Evolutionary conservation across 1,140 invertebrate species (phyloP), one percentile per base, ranked within the genome.

Genomic region (Chelonus insularis): DNA sequence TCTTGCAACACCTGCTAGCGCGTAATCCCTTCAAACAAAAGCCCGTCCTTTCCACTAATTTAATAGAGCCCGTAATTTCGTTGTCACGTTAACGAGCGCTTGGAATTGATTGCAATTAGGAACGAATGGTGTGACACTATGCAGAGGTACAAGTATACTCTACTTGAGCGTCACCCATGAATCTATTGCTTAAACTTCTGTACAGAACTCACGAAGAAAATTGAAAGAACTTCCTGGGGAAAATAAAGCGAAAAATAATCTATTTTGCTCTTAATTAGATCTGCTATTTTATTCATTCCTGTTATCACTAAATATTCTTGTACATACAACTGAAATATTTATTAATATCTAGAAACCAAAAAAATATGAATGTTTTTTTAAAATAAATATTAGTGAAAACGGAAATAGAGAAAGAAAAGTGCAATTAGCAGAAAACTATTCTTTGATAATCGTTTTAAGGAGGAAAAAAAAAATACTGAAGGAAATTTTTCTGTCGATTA

Each of bases 101-200:
- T 51, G 55, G 60, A 64, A 69, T 69, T 67, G 62, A 69, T 69
- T 69, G 67, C 62, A 69, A 67, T 69, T 66, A 69, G 63, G 60
- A 32, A 60, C 52, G 54, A 63, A 65, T 64, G 55, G 62, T 60
- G 51, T 60, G 39, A 14, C 37, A 52, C 25, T 50, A 51, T 54
- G 23, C 37, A 39, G 25, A n/a, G 20, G 37, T 60, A 54, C 36
- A 37, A 37, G 50, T 23, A 52, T 60, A 45, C 37, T 54, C 11
- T 12, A 14, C 34, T 12, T 23, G 25, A 36, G 34, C 45, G 20
- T 60, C 47, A 25, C 3, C 11, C 57, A 47, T 25, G 48, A 50
- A 50, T 32, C 5, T 25, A 23, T 8, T 50, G 20, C 25, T 50
- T 11, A 21, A 50, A 50, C 14, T 23, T 9, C 21, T 8, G 9